Base-by-base conservation (phyloP, 2,888 invertebrate species). In the Cantharis nigra region DNA sequence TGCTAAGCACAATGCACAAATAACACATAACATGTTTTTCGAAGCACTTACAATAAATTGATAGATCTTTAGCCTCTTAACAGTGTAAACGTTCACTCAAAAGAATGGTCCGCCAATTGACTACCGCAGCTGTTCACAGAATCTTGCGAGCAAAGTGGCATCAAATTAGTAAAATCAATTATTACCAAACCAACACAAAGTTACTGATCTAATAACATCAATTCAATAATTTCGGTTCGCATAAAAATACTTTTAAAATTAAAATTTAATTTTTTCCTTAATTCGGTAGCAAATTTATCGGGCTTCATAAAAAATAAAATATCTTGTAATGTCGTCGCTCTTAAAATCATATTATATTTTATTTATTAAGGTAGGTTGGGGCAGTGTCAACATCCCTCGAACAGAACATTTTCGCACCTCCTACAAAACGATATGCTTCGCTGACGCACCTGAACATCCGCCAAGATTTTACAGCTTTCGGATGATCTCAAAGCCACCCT, bases 11-110 rank as follows among this genome's bases (percentile, higher is more conserved):
- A 77, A 74, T 77, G 77, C 69, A 71, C 77, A 77, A 77, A 80
- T 79, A 79, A 80, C 76, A 81, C 74, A 64, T 80, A 81, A 81
- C 80, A 80, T 80, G 81, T 80, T 81, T 80, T 81, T 75, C 79
- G 80, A 81, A 81, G 81, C 81, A 81, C 81, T 81, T 80, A 80
- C 79, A 80, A 80, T 80, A 80, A 81, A 81, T 80, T 80, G 81
- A 81, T 80, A 79, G 79, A 80, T 79, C 79, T 80, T 79, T 80
- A 79, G 80, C 81, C 80, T 80, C 80, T 81, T 81, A 81, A 81
- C 81, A 81, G 80, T 79, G 81, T 80, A 80, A 81, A 81, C 81
- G 79, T 75, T 80, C 79, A 75, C 79, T 74, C 80, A 77, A 80
- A 81, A 81, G 81, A 78, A 78, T 78, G 78, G 75, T 62, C 77